Conservation (phyloP, 2,888 invertebrate genomes). For the Tipula vernalis region DNA sequence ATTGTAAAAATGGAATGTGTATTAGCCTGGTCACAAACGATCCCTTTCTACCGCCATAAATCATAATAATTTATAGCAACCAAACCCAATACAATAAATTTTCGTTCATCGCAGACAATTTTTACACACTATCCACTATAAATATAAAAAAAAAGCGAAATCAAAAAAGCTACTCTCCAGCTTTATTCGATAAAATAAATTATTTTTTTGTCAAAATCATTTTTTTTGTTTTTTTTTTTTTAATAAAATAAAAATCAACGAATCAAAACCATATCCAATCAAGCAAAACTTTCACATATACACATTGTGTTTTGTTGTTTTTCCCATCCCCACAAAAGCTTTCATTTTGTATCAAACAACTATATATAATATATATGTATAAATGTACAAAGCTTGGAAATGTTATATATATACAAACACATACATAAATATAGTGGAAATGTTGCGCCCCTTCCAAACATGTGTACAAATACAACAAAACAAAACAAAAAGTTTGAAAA, state of each 20-base stretch:
- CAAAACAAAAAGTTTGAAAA: not conserved
- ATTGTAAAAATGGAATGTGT: not conserved
- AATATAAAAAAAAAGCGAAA: not conserved
- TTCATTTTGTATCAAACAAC: not conserved
- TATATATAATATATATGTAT: not conserved
- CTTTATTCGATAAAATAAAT: conserved; percentile 4
- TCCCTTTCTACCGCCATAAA: not conserved
- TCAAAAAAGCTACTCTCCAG: not conserved
- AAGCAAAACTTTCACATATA: not conserved
- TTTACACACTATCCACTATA: not conserved
- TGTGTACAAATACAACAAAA: not conserved
- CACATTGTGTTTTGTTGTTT: not conserved
- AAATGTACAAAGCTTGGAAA: not conserved
- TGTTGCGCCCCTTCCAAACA: not conserved
- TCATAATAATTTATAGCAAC: not conserved
- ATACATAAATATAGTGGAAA: not conserved
- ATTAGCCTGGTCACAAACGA: not conserved
- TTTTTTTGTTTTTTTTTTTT: not conserved
- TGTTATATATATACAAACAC: not conserved
- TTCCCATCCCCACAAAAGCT: not conserved
- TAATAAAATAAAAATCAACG: not conserved
- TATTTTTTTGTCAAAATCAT: not conserved
- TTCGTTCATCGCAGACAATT: not conserved
- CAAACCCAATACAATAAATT: not conserved
- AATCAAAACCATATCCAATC: conserved; percentile 4